A percentile compares a stretch with the other conserved stretches of the same genome.
phyloP scores from a whole-genome alignment of 2,113 vertebrate genomes.

The Poeciliopsis occidentalis region DNA sequence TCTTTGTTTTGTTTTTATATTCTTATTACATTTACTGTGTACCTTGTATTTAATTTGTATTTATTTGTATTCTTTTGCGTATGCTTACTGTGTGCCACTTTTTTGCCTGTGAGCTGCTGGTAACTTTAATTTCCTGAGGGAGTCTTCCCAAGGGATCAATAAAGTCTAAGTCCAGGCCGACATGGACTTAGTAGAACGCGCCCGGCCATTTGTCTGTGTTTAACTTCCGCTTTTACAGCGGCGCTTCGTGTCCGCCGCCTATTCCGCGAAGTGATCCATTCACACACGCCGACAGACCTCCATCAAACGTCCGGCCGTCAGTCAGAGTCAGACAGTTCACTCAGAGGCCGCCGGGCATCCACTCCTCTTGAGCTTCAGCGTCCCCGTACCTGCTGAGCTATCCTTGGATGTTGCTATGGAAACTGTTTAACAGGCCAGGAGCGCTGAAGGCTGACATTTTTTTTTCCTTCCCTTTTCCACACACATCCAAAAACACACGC shows the following conservation, averaged over 20 bases:
- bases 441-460: constrained; percentile 2
- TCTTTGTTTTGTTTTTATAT: no score
- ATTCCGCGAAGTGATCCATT: background rate
- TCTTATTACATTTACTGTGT: no score
- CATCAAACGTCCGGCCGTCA: constrained; percentile 24
- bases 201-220: background rate
- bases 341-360: background rate
- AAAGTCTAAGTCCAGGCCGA: no score
- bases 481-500: constrained; percentile 15
- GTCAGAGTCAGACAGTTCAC: constrained; percentile 19
- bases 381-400: constrained; percentile 35
- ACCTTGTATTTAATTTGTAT: no score
- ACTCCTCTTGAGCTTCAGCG: constrained; percentile 16
- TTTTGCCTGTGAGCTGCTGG: no score
- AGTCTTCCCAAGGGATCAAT: no score
- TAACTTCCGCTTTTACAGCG: constrained; percentile 7
- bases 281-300: constrained; percentile 19
- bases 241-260: background rate
- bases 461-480: background rate
- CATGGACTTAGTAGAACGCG: background rate
- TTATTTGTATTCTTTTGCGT: no score
- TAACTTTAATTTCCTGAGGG: no score
- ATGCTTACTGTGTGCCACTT: no score
- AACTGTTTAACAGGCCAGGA: constrained; percentile 48
- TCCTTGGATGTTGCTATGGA: constrained; percentile 52